Conservation (phyloP, 2,113 vertebrate species). For the Takifugu flavidus region DNA sequence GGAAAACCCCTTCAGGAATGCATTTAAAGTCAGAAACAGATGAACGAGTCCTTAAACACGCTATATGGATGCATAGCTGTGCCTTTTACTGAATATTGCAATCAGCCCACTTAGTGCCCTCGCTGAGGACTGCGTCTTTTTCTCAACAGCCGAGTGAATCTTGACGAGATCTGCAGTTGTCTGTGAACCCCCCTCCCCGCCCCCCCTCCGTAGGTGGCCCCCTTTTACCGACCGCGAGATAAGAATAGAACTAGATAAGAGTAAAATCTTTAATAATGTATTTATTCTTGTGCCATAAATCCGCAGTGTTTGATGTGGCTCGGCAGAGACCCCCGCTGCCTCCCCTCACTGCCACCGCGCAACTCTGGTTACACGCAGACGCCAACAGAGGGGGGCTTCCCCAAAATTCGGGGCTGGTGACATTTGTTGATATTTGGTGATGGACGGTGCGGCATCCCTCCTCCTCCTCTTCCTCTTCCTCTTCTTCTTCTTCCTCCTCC, state of each 20-base stretch:
- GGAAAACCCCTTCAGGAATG: constrained; percentile 37
- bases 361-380: constrained; percentile 56
- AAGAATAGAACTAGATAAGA: constrained; percentile 67
- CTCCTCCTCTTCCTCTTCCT: constrained; percentile 1
- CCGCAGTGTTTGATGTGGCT: constrained; percentile 67
- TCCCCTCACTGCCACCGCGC: constrained; percentile 46
- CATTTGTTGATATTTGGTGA: constrained; percentile 75
- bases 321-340: constrained; percentile 41
- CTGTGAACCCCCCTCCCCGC: constrained; percentile 11
- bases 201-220: constrained; percentile 20
- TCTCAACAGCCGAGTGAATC: constrained; percentile 56
- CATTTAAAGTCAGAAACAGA: constrained; percentile 27
- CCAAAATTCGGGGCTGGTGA: constrained; percentile 65
- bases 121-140: constrained; percentile 64
- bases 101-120: constrained; percentile 29
- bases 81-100: constrained; percentile 47
- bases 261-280: constrained; percentile 71
- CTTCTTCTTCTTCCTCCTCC: constrained; percentile 25
- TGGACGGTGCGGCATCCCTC: constrained; percentile 70
- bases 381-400: constrained; percentile 68
- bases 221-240: constrained; percentile 13
- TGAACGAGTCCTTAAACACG: constrained; percentile 29
- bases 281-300: constrained; percentile 65
- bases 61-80: constrained; percentile 35
- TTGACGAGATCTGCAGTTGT: constrained; percentile 64